Evolutionary conservation across 2,797 vertebrate genomes (phyloP).

Genomic region (Spatula clypeata): DNA sequence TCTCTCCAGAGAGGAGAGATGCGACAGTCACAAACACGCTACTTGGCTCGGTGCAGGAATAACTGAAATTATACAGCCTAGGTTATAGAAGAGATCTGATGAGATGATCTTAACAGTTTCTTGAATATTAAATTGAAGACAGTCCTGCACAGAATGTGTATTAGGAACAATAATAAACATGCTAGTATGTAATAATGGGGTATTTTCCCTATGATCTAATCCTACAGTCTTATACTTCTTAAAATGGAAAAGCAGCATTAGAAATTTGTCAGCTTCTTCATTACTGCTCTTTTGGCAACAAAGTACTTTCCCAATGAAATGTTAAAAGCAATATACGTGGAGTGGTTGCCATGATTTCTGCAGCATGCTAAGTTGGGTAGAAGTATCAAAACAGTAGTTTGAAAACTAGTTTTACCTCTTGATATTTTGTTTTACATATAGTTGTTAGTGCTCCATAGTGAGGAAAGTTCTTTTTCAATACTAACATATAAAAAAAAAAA

Average conservation of each 20-base stretch:
- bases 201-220: too few species aligned
- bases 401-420: not conserved
- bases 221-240: not conserved
- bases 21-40: not conserved
- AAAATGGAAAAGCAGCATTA: not conserved
- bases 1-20: not conserved
- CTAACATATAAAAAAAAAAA: not conserved
- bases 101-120: not conserved
- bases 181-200: not conserved
- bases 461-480: not conserved
- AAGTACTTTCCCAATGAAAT: not conserved
- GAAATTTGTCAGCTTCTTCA: not conserved
- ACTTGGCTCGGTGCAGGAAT: not conserved
- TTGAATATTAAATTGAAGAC: conserved; percentile 26
- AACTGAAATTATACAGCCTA: conserved; percentile 7
- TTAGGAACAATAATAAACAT: not conserved
- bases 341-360: not conserved
- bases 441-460: not conserved
- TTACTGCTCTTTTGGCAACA: not conserved
- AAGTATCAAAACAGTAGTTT: not conserved
- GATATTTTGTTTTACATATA: not conserved
- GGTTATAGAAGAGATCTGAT: not conserved
- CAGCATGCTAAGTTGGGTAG: not conserved
- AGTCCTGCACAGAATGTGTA: not conserved
- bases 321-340: not conserved